A percentile compares a stretch with the other conserved stretches of the same genome.
Evolutionary conservation across 2,888 invertebrate species (phyloP).

Genomic region (Tenthredo scrophulariae): DNA sequence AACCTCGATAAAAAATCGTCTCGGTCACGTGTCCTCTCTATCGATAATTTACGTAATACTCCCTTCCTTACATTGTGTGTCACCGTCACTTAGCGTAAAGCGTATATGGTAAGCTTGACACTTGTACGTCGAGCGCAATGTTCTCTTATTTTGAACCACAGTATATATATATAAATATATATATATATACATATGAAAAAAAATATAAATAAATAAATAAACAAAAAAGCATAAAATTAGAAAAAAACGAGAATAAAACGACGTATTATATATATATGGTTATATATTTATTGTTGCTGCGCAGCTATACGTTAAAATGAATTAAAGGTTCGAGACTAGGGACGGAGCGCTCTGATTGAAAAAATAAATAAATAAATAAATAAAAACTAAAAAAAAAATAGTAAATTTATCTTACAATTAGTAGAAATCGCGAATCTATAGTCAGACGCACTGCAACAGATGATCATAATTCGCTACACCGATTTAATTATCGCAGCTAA

Average conservation of each 20-base stretch:
- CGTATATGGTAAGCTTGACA: background rate
- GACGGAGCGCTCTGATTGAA: background rate
- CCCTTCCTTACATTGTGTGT: conserved; percentile 45
- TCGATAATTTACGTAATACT: conserved; percentile 38
- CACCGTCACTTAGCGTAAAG: conserved; percentile 40
- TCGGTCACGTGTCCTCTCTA: conserved; percentile 37
- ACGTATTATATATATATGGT: background rate
- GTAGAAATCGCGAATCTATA: background rate
- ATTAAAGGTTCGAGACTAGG: conserved; percentile 28
- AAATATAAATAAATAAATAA: background rate
- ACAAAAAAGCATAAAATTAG: background rate
- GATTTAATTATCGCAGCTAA: conserved; percentile 1
- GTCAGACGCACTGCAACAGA: conserved; percentile 21
- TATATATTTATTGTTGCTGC: conserved; percentile 23
- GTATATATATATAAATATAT: background rate
- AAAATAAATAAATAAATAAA: background rate
- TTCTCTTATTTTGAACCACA: background rate
- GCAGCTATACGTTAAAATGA: background rate
- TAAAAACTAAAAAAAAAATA: background rate
- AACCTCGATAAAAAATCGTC: background rate
- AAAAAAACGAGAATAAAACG: background rate
- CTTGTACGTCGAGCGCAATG: conserved; percentile 10
- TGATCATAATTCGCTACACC: background rate
- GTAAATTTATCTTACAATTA: conserved; percentile 25
- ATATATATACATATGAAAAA: no score